Base-by-base conservation (phyloP, 2,797 vertebrate species). In the Parotocinclus haroldoi region DNA sequence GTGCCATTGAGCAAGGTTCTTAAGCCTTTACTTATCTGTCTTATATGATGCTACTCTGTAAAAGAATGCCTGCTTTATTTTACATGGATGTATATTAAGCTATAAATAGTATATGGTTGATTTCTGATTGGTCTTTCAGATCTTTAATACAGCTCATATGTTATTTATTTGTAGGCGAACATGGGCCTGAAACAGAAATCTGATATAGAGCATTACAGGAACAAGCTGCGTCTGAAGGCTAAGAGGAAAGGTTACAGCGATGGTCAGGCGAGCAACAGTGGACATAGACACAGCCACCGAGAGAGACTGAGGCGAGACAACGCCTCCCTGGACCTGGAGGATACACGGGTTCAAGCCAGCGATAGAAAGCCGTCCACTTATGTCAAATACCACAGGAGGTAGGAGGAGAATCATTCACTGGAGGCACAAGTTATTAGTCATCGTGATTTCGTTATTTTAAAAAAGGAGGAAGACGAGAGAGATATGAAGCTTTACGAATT, bases 151-250 rank as follows among this genome's bases (percentile, higher is more conserved):
- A 42, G 54, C 39, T 13, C n/a, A n/a, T 37, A n/a, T 27, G 17
- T 27, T 40, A 8, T 68, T 11, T 39, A 14, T 67, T 11, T 48
- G 39, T 81, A 98, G 96, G 91, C 89, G 40, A 97, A 94, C 84
- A 93, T 94, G 69, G 96, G 95, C 39, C 83, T 98, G 78, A 99
- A 98, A 81, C 96, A 98, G 88, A 99, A 98, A 82, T 98, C 96
- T 0, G 96, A 99, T 79, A 98, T 99, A 1, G 96, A 99, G 74
- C 96, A 98, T 77, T 98, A 99, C 81, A 90, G 96, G 79, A 98
- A 99, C 86, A 99, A 99, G 79, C 88, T 98, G 69, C 93, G 96
- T 0, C 92, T 97, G 73, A 99, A 99, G 80, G 95, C 95, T 45
- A 91, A 95, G 72, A 89, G 93, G 79, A 99, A 98, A 63, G 96